Base-by-base conservation (phyloP, 2,797 vertebrate genomes). In the Mormyrus proboscirostris region DNA sequence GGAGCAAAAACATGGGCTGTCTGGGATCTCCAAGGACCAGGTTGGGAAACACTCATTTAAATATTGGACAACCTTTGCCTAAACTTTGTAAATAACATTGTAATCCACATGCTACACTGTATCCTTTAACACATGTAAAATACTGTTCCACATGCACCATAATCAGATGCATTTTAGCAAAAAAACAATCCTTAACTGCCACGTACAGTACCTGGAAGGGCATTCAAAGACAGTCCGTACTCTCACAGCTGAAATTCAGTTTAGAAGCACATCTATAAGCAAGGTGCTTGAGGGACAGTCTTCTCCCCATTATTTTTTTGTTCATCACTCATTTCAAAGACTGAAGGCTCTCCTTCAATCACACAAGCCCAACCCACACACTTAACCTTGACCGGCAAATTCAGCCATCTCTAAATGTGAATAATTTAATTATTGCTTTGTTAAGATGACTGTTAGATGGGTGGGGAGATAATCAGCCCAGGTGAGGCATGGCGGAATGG, bases 301-400 rank as follows among this genome's bases (percentile, higher is more conserved):
- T 33, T 12, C 41, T 41, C 33, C 69, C 33, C n/a, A 62, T 8
- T 59, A 5, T 38, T n/a, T 33, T 73, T 14, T 33, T 44, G 73
- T 83, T 83, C 76, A 83, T 83, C 76, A 83, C 38, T 49, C 41
- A 49, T 50, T 49, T 19, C 44, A 25, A 49, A 83, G 79, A n/a
- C 41, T 0, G 0, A 49, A 49, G 38, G 44, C 8, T 44, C 44
- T 83, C 44, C 19, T 47, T 83, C 16, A 83, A 83, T 83, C 41
- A 83, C 38, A 47, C 19, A 50, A 25, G 19, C 41, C 5, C 41
- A 16, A 12, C 44, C 38, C 38, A 41, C 19, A 19, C 79, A 47
- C 79, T 83, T 83, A 83, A 83, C 79, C 79, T 83, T 83, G 79
- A 22, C 79, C 79, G n/a, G 44, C 6, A 83, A 83, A 76, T 41